Evolutionary conservation across 2,113 vertebrate species (phyloP).

Genomic region (Austrofundulus limnaeus): DNA sequence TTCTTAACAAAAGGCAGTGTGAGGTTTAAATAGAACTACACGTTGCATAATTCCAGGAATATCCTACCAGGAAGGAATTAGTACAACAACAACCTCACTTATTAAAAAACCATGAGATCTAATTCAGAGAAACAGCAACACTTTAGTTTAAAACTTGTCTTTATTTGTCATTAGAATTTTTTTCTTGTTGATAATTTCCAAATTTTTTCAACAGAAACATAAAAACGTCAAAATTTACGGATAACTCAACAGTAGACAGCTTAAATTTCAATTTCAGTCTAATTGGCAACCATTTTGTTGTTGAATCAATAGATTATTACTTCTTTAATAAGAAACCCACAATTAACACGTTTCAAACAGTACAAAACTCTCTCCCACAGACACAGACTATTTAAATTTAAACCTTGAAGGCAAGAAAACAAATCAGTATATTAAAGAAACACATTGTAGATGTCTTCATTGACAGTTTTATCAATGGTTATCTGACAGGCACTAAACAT

Average conservation of each 20-base stretch:
- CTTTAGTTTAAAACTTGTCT: no score
- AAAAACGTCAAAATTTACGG: no score
- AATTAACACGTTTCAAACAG: not conserved
- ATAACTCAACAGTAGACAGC: not conserved
- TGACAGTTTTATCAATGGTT: no score
- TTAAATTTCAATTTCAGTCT: not conserved
- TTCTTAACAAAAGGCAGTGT: conserved; percentile 2
- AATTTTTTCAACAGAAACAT: no score
- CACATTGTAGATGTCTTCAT: no score
- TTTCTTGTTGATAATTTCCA: no score
- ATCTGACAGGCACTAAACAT: no score
- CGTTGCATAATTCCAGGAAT: conserved; percentile 34
- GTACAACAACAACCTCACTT: conserved; percentile 24
- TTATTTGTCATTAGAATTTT: no score
- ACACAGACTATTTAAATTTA: no score
- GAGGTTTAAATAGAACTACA: conserved; percentile 44
- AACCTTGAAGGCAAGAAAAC: no score
- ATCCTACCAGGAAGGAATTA: conserved; percentile 30
- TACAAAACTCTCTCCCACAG: no score
- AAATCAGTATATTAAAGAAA: no score
- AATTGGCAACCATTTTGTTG: not conserved
- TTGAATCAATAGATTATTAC: not conserved
- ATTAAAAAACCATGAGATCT: not conserved
- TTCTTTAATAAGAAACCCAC: not conserved
- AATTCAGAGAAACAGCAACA: not conserved